A percentile compares a stretch with the other conserved stretches of the same genome.
These are phyloP conservation scores for Siphlonurus alternatus DNA, from an alignment of 2,888 invertebrate species.

Conservation along the genomic window DNA sequence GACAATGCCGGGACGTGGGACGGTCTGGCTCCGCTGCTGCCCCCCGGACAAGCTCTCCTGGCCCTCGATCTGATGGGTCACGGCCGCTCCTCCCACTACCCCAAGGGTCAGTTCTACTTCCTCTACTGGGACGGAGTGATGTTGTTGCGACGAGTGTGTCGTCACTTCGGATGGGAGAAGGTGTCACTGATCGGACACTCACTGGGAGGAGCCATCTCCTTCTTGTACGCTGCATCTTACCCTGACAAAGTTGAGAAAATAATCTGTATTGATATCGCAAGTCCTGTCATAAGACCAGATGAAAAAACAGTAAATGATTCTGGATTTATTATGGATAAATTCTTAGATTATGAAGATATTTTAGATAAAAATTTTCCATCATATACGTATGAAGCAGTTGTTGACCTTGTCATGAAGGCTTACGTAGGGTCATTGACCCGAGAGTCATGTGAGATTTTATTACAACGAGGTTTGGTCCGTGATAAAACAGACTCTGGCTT, in stretches of 20 bases:
- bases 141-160: conserved; percentile 36
- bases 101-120: conserved; percentile 36
- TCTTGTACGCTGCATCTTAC: conserved; percentile 40
- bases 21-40: conserved; percentile 43
- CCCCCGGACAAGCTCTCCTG: conserved; percentile 30
- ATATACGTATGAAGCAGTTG: conserved; percentile 43
- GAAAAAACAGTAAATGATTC: conserved; percentile 13
- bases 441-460: conserved; percentile 31
- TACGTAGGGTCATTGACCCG: conserved; percentile 33
- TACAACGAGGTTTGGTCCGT: conserved; percentile 27
- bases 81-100: conserved; percentile 46
- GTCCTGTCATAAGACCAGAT: conserved; percentile 20
- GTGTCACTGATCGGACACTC: conserved; percentile 51
- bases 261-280: conserved; percentile 8
- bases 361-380: conserved; percentile 36
- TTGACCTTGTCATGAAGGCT: conserved; percentile 17
- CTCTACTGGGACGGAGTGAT: conserved; percentile 26
- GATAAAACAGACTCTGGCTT: conserved; percentile 32
- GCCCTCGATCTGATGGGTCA: conserved; percentile 44
- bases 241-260: conserved; percentile 31
- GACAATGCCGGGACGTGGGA: conserved; percentile 66
- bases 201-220: conserved; percentile 30
- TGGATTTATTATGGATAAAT: conserved; percentile 29
- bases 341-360: conserved; percentile 27
- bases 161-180: conserved; percentile 50